These are phyloP conservation scores for Heliconius himera DNA, from an alignment of 1,140 invertebrate genomes.

Conservation along the genomic window DNA sequence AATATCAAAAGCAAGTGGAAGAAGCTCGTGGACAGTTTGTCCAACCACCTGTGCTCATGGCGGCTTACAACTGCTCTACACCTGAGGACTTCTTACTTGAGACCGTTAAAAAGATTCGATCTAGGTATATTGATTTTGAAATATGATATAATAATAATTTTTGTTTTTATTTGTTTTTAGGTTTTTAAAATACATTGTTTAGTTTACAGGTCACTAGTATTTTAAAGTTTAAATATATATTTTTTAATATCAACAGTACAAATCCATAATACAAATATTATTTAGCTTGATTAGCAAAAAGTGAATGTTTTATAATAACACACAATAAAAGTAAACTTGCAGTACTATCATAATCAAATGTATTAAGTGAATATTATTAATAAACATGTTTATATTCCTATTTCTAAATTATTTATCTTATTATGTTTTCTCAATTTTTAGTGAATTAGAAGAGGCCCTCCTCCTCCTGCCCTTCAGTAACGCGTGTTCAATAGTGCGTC, in stretches of 20 bases:
- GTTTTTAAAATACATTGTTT: too few relatives aligned
- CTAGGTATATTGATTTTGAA: conserved; percentile 76
- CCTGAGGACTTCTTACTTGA: conserved; percentile 91
- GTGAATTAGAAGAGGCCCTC: conserved; percentile 95
- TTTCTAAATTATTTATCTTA: too few relatives aligned
- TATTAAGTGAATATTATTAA: too few relatives aligned
- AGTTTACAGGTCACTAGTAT: too few relatives aligned
- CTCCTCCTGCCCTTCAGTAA: conserved; percentile 92
- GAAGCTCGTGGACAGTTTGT: conserved; percentile 74
- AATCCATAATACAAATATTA: too few relatives aligned
- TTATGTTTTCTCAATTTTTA: conserved; percentile 74
- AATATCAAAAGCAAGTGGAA: conserved; percentile 83
- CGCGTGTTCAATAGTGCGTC: conserved; percentile 89
- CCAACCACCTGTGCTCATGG: conserved; percentile 88
- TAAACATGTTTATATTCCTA: too few relatives aligned
- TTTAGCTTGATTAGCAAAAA: too few relatives aligned
- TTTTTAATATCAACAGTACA: background rate
- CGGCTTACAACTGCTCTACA: conserved; percentile 87
- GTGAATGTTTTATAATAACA: too few relatives aligned
- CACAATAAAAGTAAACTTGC: too few relatives aligned
- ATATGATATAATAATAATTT: background rate
- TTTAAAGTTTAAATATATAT: conserved; percentile 5
- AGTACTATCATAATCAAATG: too few relatives aligned
- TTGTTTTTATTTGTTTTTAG: too few relatives aligned
- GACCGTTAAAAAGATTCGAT: conserved; percentile 88